A percentile compares a stretch with the other conserved stretches of the same genome.
These are phyloP conservation scores for Trichomycterus rosablanca DNA, from an alignment of 2,113 vertebrate genomes.

Conservation along the genomic window DNA sequence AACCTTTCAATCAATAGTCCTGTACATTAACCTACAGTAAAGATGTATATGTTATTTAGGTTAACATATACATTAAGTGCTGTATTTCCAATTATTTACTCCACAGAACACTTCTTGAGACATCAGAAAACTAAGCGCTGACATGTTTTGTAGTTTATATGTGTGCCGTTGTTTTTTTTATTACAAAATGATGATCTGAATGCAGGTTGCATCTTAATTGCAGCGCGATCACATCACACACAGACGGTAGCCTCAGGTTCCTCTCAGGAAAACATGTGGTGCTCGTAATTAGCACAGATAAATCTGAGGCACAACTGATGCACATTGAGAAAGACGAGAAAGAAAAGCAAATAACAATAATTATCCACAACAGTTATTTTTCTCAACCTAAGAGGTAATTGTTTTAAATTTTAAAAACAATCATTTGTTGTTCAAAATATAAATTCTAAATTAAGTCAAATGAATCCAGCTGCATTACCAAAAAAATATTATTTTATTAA, in stretches of 20 bases:
- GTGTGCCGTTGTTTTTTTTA: conserved; percentile 38
- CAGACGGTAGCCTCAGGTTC: conserved; percentile 37
- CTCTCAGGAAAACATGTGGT: conserved; percentile 36
- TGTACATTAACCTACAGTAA: no score
- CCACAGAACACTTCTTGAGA: neutral
- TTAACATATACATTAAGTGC: neutral
- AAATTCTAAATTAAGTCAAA: no score
- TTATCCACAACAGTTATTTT: conserved; percentile 31
- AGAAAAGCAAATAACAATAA: conserved; percentile 36
- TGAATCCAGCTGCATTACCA: no score
- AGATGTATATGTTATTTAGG: no score
- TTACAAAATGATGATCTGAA: conserved; percentile 30
- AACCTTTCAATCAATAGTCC: no score
- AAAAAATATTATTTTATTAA: no score
- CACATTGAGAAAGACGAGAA: conserved; percentile 32
- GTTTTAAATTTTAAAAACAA: neutral
- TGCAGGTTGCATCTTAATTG: conserved; percentile 36
- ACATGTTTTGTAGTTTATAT: no score
- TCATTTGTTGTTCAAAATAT: no score
- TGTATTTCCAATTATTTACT: neutral
- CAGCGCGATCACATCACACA: conserved; percentile 39
- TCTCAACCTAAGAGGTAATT: conserved; percentile 36
- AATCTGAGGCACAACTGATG: conserved; percentile 41
- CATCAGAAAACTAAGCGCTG: no score
- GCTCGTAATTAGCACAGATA: conserved; percentile 39